These are phyloP conservation scores for Cinclus cinclus DNA, from an alignment of 2,113 vertebrate species.

Conservation along the genomic window DNA sequence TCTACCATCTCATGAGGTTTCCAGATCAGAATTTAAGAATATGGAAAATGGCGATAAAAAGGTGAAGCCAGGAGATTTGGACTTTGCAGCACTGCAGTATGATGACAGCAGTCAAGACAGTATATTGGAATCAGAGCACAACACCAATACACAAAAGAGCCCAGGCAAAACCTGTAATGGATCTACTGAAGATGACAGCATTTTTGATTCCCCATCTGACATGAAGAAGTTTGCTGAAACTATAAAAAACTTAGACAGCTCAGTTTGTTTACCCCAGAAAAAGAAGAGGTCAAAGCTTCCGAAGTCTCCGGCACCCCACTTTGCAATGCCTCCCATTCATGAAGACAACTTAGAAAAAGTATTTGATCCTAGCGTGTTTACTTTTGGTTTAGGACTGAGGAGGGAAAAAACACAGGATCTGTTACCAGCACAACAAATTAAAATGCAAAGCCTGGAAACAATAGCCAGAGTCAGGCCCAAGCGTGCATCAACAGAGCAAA, in stretches of 20 bases:
- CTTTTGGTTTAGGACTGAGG: constrained; percentile 84
- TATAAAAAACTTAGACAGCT: constrained; percentile 86
- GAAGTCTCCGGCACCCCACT: constrained; percentile 79
- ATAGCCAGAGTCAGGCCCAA: constrained; percentile 74
- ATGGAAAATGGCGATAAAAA: constrained; percentile 37
- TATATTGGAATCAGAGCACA: constrained; percentile 46
- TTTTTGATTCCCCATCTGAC: constrained; percentile 80
- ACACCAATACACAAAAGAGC: constrained; percentile 47
- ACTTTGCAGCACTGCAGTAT: neutral
- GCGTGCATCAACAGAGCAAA: constrained; percentile 81
- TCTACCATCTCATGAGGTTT: neutral
- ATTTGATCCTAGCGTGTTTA: constrained; percentile 86
- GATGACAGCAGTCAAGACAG: constrained; percentile 23
- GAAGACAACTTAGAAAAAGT: constrained; percentile 89
- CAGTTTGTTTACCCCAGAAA: constrained; percentile 83
- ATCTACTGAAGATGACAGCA: constrained; percentile 75
- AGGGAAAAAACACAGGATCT: constrained; percentile 69
- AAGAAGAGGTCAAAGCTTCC: constrained; percentile 78
- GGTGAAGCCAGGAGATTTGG: neutral
- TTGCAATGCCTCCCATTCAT: constrained; percentile 88
- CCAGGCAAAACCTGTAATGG: constrained; percentile 56
- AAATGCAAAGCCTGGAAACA: constrained; percentile 78
- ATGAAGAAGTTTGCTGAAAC: constrained; percentile 87
- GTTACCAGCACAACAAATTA: constrained; percentile 80
- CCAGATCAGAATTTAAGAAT: constrained; percentile 19